Base-by-base conservation (phyloP, 2,113 vertebrate species). In the Hyaena hyaena region DNA sequence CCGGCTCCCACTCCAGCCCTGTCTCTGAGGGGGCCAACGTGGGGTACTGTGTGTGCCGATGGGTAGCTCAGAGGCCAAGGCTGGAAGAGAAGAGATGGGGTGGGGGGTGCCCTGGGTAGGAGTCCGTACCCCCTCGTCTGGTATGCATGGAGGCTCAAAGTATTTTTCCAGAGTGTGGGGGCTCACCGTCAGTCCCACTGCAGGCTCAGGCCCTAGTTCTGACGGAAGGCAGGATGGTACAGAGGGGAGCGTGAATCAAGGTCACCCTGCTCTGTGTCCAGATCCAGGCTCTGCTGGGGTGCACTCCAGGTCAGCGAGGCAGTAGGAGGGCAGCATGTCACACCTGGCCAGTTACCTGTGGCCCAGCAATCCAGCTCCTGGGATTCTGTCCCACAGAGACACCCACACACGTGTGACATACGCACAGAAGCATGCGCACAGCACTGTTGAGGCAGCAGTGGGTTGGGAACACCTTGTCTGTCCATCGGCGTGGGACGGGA, bases 291-390 rank as follows among this genome's bases (percentile, higher is more conserved):
- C 65, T 82, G n/a, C 28, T 12, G 61, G 74, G 28, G 63, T 1
- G 24, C 24, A 16, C 0, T 0, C 65, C 5, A 24, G 65, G 50
- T 2, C 12, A 31, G 61, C 12, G 3, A 88, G 31, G 33, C 10
- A 0, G 5, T 9, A 6, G 55, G 80, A 65, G 9, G 39, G 33
- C 21, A 43, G 58, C 26, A 10, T 0, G 0, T 10, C 2, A 1
- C 5, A 24, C 9, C 50, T 39, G 24, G 7, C 35, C n/a, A 0
- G 9, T 92, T n/a, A 50, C 15, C 33, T 95, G n/a, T 6, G 35
- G 77, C 28, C 11, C 12, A 0, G 50, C 6, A 26, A 4, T 26
- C n/a, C 11, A 45, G 26, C 12, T 28, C 24, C 63, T 61, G 63
- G 86, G 58, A 28, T 1, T 94, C 65, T 81, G 66, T 61, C 71